These are phyloP conservation scores for Fragum sueziense DNA, from an alignment of 2,888 invertebrate species.

Conservation along the genomic window DNA sequence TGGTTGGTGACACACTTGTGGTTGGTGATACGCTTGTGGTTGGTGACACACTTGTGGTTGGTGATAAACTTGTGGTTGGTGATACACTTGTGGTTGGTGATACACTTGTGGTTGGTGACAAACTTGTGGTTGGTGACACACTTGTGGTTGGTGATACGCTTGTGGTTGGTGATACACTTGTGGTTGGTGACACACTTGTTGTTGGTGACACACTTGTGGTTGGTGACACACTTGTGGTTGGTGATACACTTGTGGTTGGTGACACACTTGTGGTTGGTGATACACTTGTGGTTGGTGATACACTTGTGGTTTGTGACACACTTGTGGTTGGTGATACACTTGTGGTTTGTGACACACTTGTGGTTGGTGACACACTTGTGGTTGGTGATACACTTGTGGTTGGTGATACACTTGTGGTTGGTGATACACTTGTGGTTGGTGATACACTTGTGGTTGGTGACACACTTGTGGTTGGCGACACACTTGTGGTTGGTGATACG, in stretches of 20 bases:
- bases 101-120: not conserved
- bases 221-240: not conserved
- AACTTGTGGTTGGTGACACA: not conserved
- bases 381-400: not conserved
- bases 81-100: constrained; percentile 14
- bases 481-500: not conserved
- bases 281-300: not conserved
- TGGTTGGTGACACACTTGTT: not conserved
- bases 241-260: not conserved
- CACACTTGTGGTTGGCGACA: not conserved
- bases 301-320: not conserved
- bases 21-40: not conserved
- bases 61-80: not conserved
- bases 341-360: not conserved
- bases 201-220: not conserved
- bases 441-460: not conserved
- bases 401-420: not conserved
- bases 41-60: not conserved
- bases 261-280: not conserved
- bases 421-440: not conserved
- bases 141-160: not conserved
- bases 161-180: constrained; percentile 1
- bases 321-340: constrained; percentile 2
- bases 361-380: not conserved
- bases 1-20: not conserved